These are phyloP conservation scores for Ictidomys tridecemlineatus DNA, from an alignment of 2,113 vertebrate species.

Conservation along the genomic window DNA sequence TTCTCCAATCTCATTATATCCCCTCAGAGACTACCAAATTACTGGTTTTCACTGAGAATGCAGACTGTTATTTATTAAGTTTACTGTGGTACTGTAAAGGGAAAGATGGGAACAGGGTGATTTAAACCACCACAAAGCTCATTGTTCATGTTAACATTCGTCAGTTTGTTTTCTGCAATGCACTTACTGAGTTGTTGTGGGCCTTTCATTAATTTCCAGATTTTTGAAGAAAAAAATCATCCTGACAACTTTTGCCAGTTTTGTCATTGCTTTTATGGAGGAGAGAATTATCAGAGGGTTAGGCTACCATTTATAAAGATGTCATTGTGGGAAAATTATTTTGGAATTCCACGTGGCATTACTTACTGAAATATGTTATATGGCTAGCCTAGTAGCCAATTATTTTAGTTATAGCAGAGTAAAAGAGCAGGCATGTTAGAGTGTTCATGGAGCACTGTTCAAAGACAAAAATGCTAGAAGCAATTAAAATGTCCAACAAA, in stretches of 20 bases:
- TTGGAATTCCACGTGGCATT: conserved; percentile 36
- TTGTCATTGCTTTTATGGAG: not conserved
- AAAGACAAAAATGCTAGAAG: not conserved
- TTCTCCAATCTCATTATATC: not conserved
- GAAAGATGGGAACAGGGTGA: not conserved
- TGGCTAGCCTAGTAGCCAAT: not conserved
- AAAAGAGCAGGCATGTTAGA: not conserved
- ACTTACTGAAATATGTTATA: conserved; percentile 2
- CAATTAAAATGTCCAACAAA: not conserved
- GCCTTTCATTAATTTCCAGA: conserved; percentile 30
- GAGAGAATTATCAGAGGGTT: conserved; percentile 21
- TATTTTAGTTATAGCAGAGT: not conserved
- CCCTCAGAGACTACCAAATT: not conserved
- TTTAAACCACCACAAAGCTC: conserved; percentile 8
- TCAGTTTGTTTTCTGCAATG: not conserved
- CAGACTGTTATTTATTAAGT: not conserved
- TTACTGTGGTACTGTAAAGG: not conserved
- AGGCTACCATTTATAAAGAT: conserved; percentile 32
- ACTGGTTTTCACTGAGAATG: not conserved
- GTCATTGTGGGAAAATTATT: conserved; percentile 38
- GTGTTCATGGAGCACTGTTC: not conserved
- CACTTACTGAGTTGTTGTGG: not conserved
- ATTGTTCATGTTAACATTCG: not conserved
- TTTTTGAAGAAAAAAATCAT: not conserved
- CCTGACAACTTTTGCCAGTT: conserved; percentile 15